These are phyloP conservation scores for Xylota segnis DNA, from an alignment of 2,888 invertebrate genomes.

Conservation along the genomic window DNA sequence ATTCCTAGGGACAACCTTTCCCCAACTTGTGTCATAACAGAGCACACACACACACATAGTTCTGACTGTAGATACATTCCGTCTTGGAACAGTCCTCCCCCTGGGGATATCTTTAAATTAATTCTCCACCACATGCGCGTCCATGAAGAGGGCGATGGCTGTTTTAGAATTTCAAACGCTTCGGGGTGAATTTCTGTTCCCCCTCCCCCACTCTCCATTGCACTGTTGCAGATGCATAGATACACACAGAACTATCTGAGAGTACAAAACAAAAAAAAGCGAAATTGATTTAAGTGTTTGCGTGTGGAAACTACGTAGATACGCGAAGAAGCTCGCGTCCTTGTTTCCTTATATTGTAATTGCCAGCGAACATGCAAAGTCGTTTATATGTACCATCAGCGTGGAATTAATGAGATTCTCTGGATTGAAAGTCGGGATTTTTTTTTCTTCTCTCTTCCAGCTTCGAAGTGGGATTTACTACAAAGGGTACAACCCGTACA, in stretches of 20 bases:
- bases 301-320: conserved; percentile 28
- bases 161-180: conserved; percentile 16
- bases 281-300: conserved; percentile 42
- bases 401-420: conserved; percentile 38
- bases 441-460: neutral
- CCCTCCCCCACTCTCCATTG: neutral
- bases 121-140: conserved; percentile 9
- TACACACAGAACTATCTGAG: neutral
- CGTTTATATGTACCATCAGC: conserved; percentile 4
- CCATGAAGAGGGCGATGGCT: conserved; percentile 11
- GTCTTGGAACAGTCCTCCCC: neutral
- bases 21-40: neutral
- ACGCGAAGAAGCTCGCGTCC: conserved; percentile 23
- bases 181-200: neutral
- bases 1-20: conserved; percentile 3
- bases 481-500: conserved; percentile 8
- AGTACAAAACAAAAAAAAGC: conserved; percentile 15
- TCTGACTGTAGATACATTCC: neutral
- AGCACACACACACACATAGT: neutral
- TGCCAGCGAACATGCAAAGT: conserved; percentile 57
- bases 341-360: conserved; percentile 51
- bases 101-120: conserved; percentile 12
- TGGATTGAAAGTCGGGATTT: conserved; percentile 15
- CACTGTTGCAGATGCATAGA: neutral
- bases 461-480: conserved; percentile 1